Conservation (phyloP, 2,888 invertebrate species). For the Amitus sp. region DNA sequence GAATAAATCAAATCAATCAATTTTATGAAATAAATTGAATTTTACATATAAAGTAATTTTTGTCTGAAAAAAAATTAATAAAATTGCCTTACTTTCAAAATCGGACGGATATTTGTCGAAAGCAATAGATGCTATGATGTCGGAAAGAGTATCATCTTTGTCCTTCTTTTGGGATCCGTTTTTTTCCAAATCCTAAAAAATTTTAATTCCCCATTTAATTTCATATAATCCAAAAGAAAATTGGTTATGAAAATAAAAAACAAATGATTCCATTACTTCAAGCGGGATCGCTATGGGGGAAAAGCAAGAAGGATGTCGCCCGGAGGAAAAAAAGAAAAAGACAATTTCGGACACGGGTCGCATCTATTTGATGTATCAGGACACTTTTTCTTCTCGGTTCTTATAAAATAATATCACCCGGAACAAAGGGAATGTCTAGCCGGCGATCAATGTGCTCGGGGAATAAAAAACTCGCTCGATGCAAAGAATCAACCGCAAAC, state of each 20-base stretch:
- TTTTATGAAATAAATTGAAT: too few relatives aligned
- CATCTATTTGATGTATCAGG: slow-evolving; percentile 1
- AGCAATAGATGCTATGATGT: slow-evolving; percentile 57
- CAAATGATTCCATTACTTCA: slow-evolving; percentile 5
- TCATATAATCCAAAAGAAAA: too few relatives aligned
- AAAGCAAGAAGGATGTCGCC: slow-evolving; percentile 23
- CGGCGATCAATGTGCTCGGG: neutral
- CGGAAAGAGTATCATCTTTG: slow-evolving; percentile 57
- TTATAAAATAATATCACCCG: neutral
- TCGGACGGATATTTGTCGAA: slow-evolving; percentile 62
- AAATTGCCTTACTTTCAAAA: slow-evolving; percentile 61
- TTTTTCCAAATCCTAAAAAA: slow-evolving; percentile 47
- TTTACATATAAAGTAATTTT: too few relatives aligned
- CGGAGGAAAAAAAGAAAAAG: too few relatives aligned
- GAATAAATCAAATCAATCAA: too few relatives aligned
- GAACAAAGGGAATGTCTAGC: neutral
- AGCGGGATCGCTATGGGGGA: slow-evolving; percentile 15
- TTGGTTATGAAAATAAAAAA: slow-evolving; percentile 2
- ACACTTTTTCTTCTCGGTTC: neutral
- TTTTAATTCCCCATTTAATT: too few relatives aligned
- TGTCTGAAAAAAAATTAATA: slow-evolving; percentile 17
- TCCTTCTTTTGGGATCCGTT: slow-evolving; percentile 48
- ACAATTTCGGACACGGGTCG: neutral
- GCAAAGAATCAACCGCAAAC: too few relatives aligned
- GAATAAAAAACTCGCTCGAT: too few relatives aligned